Evolutionary conservation across 2,797 vertebrate genomes (phyloP), one percentile per base, ranked within the genome.

Genomic region (Sardinella longiceps): DNA sequence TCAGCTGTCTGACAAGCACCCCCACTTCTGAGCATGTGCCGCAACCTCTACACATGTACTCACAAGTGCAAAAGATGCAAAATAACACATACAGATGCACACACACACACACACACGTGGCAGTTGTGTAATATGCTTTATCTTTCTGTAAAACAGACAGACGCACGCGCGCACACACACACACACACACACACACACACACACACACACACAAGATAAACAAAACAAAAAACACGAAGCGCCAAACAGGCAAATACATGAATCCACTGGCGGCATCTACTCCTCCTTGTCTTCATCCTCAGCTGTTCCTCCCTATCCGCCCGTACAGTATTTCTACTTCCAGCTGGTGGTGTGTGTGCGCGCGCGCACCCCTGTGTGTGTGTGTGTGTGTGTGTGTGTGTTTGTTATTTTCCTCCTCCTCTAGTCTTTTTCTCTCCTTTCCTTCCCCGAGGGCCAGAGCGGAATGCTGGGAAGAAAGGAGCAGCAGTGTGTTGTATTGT

Each of bases 401-500:
- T 39, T 39, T 77, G 28, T 39, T 33, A 15, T 12, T 28, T 18
- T 37, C 63, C 39, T 14, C 15, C 37, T 58, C 33, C 15, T 14
- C 11, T 6, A 37, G 30, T 30, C 70, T 37, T 77, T 77, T 20
- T 77, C 28, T 39, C 70, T 18, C 5, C 63, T 33, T 11, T 66
- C 25, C 30, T 70, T 10, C 74, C 70, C 83, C 5, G 81, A 39
- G 60, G 51, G 37, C 30, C 28, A 84, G 83, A 51, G 58, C n/a
- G 70, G 70, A 43, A 77, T 77, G 37, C 70, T 43, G 70, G 70
- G 70, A 23, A 77, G 70, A 37, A 77, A 77, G 70, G 63, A 28
- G 83, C 20, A 45, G 81, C 82, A 85, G 89, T 85, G 86, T 51
- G 48, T 84, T 85, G 89, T 87, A 88, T 91, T 92, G 88, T 92